These are phyloP conservation scores for Brachyptera putata DNA, from an alignment of 2,888 invertebrate genomes.

Conservation along the genomic window DNA sequence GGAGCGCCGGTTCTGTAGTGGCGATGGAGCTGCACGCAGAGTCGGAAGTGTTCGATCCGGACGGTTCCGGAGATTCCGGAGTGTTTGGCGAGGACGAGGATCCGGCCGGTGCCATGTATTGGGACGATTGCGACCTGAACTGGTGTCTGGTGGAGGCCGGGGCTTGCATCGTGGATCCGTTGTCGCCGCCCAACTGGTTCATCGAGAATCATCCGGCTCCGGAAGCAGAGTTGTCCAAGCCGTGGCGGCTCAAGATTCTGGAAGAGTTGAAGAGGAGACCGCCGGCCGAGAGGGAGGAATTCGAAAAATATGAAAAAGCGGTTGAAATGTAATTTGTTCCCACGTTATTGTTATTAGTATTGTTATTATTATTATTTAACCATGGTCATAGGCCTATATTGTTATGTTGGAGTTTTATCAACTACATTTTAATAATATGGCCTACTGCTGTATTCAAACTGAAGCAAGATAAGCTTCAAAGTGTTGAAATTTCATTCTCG, in stretches of 20 bases:
- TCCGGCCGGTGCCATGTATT: slow-evolving; percentile 56
- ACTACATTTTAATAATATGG: neutral
- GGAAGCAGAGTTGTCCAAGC: slow-evolving; percentile 60
- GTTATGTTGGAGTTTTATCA: neutral
- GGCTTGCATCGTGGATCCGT: slow-evolving; percentile 70
- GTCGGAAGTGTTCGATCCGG: slow-evolving; percentile 76
- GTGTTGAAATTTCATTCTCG: too few species aligned
- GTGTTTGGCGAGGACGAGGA: slow-evolving; percentile 76
- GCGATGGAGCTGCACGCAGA: slow-evolving; percentile 59
- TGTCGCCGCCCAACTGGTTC: slow-evolving; percentile 70
- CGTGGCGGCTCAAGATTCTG: slow-evolving; percentile 72
- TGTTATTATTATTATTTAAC: neutral
- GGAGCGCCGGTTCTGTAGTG: slow-evolving; percentile 78
- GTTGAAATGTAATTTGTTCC: slow-evolving; percentile 58
- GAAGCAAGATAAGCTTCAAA: too few species aligned
- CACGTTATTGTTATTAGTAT: neutral
- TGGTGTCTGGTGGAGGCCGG: slow-evolving; percentile 81
- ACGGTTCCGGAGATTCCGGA: slow-evolving; percentile 63
- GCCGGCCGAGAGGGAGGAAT: slow-evolving; percentile 45
- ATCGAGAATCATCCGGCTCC: slow-evolving; percentile 45
- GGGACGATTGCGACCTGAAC: slow-evolving; percentile 75
- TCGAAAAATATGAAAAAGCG: slow-evolving; percentile 66
- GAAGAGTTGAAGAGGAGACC: slow-evolving; percentile 59
- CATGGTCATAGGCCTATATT: neutral
- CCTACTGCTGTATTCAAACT: too few species aligned